Evolutionary conservation across 2,113 vertebrate genomes (phyloP).

Genomic region (Gymnobelideus leadbeateri): DNA sequence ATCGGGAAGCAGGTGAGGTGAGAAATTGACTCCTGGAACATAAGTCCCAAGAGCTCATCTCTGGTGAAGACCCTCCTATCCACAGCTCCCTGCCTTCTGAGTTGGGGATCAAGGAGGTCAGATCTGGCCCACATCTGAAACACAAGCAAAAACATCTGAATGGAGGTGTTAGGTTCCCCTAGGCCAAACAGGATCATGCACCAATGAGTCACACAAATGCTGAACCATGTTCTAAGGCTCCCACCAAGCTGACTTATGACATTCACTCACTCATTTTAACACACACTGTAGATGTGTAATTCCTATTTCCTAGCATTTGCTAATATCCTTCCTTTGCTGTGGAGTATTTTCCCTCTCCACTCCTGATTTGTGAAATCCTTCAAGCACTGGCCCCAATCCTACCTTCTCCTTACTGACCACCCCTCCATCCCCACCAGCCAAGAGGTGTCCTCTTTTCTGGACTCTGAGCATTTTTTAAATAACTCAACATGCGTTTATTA

Average conservation of each 20-base stretch:
- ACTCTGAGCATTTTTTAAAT: neutral
- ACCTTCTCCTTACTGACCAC: neutral
- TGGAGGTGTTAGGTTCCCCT: neutral
- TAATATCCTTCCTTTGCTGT: neutral
- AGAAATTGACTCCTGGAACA: slow-evolving; percentile 61
- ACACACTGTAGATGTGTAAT: neutral
- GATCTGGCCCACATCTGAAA: slow-evolving; percentile 75
- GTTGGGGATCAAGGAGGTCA: slow-evolving; percentile 27
- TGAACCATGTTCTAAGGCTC: neutral
- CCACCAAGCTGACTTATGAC: neutral
- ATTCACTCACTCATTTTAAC: neutral
- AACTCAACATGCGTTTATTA: neutral
- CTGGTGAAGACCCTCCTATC: slow-evolving; percentile 30
- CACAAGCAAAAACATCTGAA: slow-evolving; percentile 24
- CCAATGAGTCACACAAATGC: neutral
- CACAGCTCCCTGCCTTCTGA: slow-evolving; percentile 50
- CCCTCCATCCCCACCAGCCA: neutral
- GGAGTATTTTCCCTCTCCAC: neutral
- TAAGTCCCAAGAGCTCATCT: slow-evolving; percentile 40
- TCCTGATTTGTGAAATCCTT: neutral
- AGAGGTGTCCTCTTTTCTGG: neutral
- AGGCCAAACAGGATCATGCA: neutral
- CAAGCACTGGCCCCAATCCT: neutral
- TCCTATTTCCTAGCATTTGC: neutral
- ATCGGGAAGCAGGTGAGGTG: slow-evolving; percentile 58